These are phyloP conservation scores for Philotrypesis tridentata DNA, from an alignment of 1,140 invertebrate species.

Conservation along the genomic window DNA sequence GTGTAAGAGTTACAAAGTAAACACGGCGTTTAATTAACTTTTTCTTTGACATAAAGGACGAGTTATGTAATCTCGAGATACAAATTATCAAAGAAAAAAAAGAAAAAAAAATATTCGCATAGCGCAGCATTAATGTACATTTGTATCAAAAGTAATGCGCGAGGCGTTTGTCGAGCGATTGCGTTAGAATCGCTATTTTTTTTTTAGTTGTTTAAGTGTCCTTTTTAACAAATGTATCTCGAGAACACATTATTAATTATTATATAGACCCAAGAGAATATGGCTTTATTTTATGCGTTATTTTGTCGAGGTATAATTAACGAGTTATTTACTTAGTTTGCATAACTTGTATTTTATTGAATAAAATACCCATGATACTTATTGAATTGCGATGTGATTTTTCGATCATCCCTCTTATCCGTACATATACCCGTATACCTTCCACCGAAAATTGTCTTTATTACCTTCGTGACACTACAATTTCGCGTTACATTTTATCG, in stretches of 20 bases:
- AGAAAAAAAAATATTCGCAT: background rate
- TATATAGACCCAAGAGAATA: conserved; percentile 6
- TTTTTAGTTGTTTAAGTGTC: background rate
- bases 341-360: conserved; percentile 37
- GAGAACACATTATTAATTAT: conserved; percentile 14
- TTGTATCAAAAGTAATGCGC: conserved; percentile 18
- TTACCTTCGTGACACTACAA: no score
- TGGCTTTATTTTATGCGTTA: conserved; percentile 25
- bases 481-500: no score
- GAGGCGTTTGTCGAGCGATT: conserved; percentile 10
- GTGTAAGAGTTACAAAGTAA: conserved; percentile 25
- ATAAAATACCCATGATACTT: conserved; percentile 43
- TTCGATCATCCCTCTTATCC: no score
- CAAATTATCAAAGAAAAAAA: conserved; percentile 2
- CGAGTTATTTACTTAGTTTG: conserved; percentile 35
- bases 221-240: conserved; percentile 32
- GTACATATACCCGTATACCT: no score
- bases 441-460: no score
- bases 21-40: conserved; percentile 24
- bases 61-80: conserved; percentile 6
- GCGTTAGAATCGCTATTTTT: background rate
- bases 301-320: conserved; percentile 43
- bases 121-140: conserved; percentile 31
- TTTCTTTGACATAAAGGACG: background rate
- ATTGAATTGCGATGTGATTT: background rate